Percentiles rank a stretch among this genome's conserved stretches.
Evolutionary conservation across 2,797 vertebrate genomes (phyloP).

Genomic region (Poeciliopsis turneri): DNA sequence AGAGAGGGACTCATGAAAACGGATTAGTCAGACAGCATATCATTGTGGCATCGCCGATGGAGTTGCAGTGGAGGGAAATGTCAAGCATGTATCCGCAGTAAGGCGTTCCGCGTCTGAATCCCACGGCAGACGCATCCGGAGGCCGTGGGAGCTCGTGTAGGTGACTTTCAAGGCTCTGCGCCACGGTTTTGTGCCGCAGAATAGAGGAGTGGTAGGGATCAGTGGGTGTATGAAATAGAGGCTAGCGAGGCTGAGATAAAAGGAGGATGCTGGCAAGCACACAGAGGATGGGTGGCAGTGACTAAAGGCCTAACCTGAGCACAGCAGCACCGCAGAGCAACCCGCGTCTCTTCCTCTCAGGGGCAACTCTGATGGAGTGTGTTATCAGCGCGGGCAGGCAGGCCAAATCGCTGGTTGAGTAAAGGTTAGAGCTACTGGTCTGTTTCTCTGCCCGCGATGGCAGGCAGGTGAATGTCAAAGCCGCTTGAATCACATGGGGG

Average conservation of each 20-base stretch:
- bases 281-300: slow-evolving; percentile 48
- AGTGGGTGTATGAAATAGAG: slow-evolving; percentile 62
- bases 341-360: slow-evolving; percentile 51
- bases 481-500: slow-evolving; percentile 52
- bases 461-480: slow-evolving; percentile 74
- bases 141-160: slow-evolving; percentile 50
- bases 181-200: slow-evolving; percentile 47
- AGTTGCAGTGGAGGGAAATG: slow-evolving; percentile 18
- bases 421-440: slow-evolving; percentile 74
- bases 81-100: slow-evolving; percentile 22
- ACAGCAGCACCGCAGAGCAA: slow-evolving; percentile 33
- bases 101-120: slow-evolving; percentile 20
- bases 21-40: slow-evolving; percentile 28
- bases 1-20: slow-evolving; percentile 7
- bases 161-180: slow-evolving; percentile 62
- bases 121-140: slow-evolving; percentile 41
- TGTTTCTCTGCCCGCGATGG: slow-evolving; percentile 61
- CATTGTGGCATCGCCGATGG: slow-evolving; percentile 15
- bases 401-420: slow-evolving; percentile 72
- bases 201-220: slow-evolving; percentile 62
- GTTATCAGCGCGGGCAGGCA: slow-evolving; percentile 73
- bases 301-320: slow-evolving; percentile 61
- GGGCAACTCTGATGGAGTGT: slow-evolving; percentile 66
- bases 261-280: slow-evolving; percentile 50
- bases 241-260: slow-evolving; percentile 57